A percentile compares a stretch with the other conserved stretches of the same genome.
Conservation (phyloP, 2,113 vertebrate genomes). For the Theropithecus gelada region DNA sequence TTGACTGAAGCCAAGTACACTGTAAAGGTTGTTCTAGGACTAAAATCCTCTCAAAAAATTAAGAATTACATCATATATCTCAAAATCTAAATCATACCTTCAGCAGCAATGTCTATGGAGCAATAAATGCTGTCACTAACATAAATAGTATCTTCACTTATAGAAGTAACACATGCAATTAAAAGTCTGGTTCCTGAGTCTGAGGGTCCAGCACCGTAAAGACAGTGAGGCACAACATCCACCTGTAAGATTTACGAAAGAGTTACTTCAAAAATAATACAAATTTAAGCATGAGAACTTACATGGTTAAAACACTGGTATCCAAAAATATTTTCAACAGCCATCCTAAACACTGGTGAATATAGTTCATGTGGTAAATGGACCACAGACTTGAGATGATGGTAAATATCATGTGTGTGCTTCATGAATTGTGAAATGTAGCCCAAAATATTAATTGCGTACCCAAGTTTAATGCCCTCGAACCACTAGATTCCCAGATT, state of each 20-base stretch:
- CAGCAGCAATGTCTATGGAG: conserved; percentile 82
- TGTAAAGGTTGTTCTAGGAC: background rate
- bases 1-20: background rate
- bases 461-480: background rate
- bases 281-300: background rate
- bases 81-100: conserved; percentile 82
- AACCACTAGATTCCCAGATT: background rate
- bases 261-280: background rate
- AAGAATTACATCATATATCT: background rate
- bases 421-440: background rate
- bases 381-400: background rate
- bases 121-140: conserved; percentile 91
- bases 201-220: conserved; percentile 79
- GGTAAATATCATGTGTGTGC: background rate
- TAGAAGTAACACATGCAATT: conserved; percentile 88
- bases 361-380: background rate
- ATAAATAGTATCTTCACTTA: conserved; percentile 83
- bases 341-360: background rate
- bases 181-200: conserved; percentile 83
- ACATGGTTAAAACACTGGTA: background rate
- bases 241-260: conserved; percentile 80
- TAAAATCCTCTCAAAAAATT: background rate
- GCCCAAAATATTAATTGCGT: background rate
- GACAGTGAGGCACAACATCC: conserved; percentile 77
- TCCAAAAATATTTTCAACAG: background rate